A percentile compares a stretch with the other conserved stretches of the same genome.
These are phyloP conservation scores for Hydractinia symbiolongicarpus DNA, from an alignment of 30 jellyfish, hydroid and myxozoan genomes.

Conservation along the genomic window DNA sequence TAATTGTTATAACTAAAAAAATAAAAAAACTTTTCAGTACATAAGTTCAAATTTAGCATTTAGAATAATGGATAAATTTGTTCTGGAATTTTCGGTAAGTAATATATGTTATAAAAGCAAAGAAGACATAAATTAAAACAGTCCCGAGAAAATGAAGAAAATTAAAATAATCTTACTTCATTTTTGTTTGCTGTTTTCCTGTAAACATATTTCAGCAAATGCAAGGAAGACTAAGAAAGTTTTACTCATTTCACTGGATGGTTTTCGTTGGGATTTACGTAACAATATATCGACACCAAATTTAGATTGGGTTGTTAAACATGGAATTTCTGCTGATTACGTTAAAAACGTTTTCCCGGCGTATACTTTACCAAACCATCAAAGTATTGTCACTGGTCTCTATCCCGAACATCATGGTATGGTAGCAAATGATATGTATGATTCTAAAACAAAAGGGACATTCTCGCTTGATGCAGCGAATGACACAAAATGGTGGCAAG, in stretches of 20 bases:
- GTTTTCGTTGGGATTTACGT: slow-evolving; percentile 81
- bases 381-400: slow-evolving; percentile 82
- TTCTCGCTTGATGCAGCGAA: slow-evolving; percentile 35
- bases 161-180: neutral
- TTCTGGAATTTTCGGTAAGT: too few species aligned
- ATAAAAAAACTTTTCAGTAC: too few species aligned
- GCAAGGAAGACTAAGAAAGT: slow-evolving; percentile 27
- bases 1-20: too few species aligned
- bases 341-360: slow-evolving; percentile 89
- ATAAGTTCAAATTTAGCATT: too few species aligned
- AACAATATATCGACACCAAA: slow-evolving; percentile 27
- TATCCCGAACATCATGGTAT: slow-evolving; percentile 94
- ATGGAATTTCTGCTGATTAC: slow-evolving; percentile 82
- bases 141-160: too few species aligned
- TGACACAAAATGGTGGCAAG: slow-evolving; percentile 73
- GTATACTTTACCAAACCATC: slow-evolving; percentile 77
- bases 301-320: slow-evolving; percentile 34
- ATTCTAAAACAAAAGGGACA: slow-evolving; percentile 48
- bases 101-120: too few species aligned
- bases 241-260: slow-evolving; percentile 71
- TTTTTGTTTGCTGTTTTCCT: neutral
- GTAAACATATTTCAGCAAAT: neutral
- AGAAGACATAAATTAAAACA: too few species aligned
- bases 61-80: too few species aligned
- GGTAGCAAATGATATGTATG: slow-evolving; percentile 61